Percentiles rank a stretch among this genome's conserved stretches.
These are phyloP conservation scores for Parnassius glacialis DNA, from an alignment of 2,888 invertebrate species.

Conservation along the genomic window DNA sequence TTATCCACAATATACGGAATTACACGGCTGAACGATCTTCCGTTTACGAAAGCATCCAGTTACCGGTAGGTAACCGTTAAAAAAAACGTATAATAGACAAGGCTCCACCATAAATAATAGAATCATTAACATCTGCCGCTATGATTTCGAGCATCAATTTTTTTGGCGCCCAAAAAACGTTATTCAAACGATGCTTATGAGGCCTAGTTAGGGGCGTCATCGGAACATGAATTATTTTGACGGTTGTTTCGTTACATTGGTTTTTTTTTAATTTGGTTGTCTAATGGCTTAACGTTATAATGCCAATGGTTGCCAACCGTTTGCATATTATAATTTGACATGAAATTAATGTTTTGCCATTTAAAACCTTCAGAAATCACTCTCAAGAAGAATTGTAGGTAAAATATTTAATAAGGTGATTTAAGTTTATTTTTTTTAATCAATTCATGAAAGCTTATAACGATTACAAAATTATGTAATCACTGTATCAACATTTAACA, in stretches of 20 bases:
- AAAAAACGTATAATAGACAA: slow-evolving; percentile 55
- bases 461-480: too few species aligned
- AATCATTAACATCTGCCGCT: slow-evolving; percentile 79
- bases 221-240: slow-evolving; percentile 64
- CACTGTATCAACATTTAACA: too few species aligned
- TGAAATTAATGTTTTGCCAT: not conserved
- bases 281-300: slow-evolving; percentile 30
- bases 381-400: too few species aligned
- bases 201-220: slow-evolving; percentile 54
- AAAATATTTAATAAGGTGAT: too few species aligned
- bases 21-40: slow-evolving; percentile 46
- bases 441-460: too few species aligned
- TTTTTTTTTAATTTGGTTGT: slow-evolving; percentile 39
- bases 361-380: too few species aligned
- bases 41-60: slow-evolving; percentile 38
- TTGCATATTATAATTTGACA: not conserved
- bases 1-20: slow-evolving; percentile 46
- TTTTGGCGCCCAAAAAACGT: slow-evolving; percentile 54
- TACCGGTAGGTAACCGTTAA: slow-evolving; percentile 41
- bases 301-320: slow-evolving; percentile 23
- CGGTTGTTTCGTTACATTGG: slow-evolving; percentile 62
- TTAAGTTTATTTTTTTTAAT: too few species aligned
- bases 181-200: slow-evolving; percentile 40
- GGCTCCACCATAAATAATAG: slow-evolving; percentile 74
- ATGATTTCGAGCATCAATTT: slow-evolving; percentile 70